A percentile compares a stretch with the other conserved stretches of the same genome.
phyloP scores from a whole-genome alignment of 2,113 vertebrate species.

The Apteryx mantelli region DNA sequence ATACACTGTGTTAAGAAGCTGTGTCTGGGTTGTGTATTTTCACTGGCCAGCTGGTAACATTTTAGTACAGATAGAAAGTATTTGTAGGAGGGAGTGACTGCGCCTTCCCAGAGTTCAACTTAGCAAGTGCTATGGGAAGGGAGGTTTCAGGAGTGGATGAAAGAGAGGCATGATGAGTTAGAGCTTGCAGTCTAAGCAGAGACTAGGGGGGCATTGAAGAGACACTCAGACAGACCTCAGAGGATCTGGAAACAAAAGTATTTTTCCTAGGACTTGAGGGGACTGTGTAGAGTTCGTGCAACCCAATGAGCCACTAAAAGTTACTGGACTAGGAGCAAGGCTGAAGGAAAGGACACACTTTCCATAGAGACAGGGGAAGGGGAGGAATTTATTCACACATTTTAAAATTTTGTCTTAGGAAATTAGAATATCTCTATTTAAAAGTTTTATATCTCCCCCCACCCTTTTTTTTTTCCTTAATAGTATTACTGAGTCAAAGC shows the following conservation, averaged over 20 bases:
- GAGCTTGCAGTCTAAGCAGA: not conserved
- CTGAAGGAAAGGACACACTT: not conserved
- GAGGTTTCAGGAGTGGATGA: not conserved
- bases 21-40: fast-evolving
- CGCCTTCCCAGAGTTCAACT: not conserved
- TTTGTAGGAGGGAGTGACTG: not conserved
- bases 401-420: not conserved
- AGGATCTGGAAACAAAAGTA: not conserved
- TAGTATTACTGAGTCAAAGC: not conserved
- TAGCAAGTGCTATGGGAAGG: not conserved
- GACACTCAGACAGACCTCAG: not conserved
- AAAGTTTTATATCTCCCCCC: fast-evolving
- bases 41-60: not conserved
- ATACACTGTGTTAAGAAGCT: not conserved
- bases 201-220: not conserved
- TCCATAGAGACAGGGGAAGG: not conserved
- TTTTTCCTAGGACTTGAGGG: not conserved
- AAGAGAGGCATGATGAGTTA: not conserved
- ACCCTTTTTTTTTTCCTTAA: not conserved
- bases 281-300: not conserved
- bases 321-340: not conserved
- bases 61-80: not conserved
- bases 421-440: not conserved
- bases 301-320: not conserved
- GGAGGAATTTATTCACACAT: not conserved